Evolutionary conservation across 2,797 vertebrate species (phyloP), one percentile per base, ranked within the genome.

Genomic region (Denticeps clupeoides): DNA sequence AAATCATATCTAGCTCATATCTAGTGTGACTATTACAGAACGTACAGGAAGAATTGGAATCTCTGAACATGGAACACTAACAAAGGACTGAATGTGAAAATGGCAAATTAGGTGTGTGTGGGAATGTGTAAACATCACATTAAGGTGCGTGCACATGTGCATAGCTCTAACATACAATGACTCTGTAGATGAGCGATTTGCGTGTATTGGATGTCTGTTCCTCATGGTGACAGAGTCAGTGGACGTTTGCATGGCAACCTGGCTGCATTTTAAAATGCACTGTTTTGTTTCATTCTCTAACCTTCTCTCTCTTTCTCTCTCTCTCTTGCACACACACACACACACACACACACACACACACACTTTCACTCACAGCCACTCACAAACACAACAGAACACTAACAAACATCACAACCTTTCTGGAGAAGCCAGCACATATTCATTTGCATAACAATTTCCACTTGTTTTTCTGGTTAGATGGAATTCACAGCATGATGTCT

Each of bases 381-480:
- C 48, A 55, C 45, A 60, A 21, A 62, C 24, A 58, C 40, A 54
- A 35, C 55, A 49, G 58, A 57, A 45, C 58, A 49, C 54, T 56
- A 64, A 73, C 70, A 80, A 67, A 75, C 68, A 69, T 64, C 43
- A 44, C 66, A 58, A 62, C 71, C 72, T 75, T 67, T 71, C 42
- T 62, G 65, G 63, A 64, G 65, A 69, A 69, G 68, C 76, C 69
- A 72, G 70, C 71, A 70, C 78, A 77, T 65, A 68, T 10, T 69
- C 73, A 86, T 86, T 85, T 85, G 82, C 84, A 86, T 84, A 83
- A 82, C 81, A 86, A 86, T 85, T 81, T 85, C 77, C 77, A 75
- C 78, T 84, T 85, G 80, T 86, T 83, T 85, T 83, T 80, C 75
- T 83, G 82, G 77, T 82, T 81, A 84, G 84, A 86, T 85, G 77